Evolutionary conservation across 1,140 invertebrate species (phyloP), one percentile per base, ranked within the genome.

Genomic region (Nasonia longicornis): DNA sequence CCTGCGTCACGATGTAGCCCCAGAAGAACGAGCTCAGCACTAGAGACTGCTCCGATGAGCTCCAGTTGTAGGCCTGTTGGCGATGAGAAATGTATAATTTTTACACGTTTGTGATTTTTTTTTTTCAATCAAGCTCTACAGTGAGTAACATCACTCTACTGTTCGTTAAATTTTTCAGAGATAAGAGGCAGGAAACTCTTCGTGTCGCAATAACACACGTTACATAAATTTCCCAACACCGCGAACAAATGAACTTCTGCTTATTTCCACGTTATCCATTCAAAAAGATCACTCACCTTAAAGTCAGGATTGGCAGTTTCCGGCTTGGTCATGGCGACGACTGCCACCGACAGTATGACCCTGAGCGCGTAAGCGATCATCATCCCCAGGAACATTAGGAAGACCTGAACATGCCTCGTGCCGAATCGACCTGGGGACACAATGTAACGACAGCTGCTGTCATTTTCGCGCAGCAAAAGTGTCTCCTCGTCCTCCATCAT

Each of bases 21-120:
- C 94, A 95, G 85, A 95, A 95, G 85, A 95, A 95, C 0, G 94
- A 92, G 63, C 93, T 93, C 20, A 95, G 88, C 8, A 95, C 90
- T 22, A 91, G 85, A 4, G 93, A 92, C 82, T 93, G 92, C 2
- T 92, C 90, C 8, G 87, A 77, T 12, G 91, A 88, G 82, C 90
- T 88, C 94, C 94, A 95, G 20, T 89, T 83, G 84, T 93, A 95
- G 0, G 72, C 83, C 88, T 90, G 38, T 0, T 83, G 79, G 52
- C 63, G 4, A 10, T 66, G 26, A 0, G 10, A 26, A 63, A 6
- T 11, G 58, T 16, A 63, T 7, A 63, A 63, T 63, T 63, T 63
- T 42, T 8, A 8, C 38, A 8, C 35, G 35, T 26, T 1, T 26
- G 31, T 35, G 4, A 4, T 35, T 35, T 35, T 35, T 35, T 35